Percentiles rank a stretch among this genome's conserved stretches.
Evolutionary conservation across 1,140 invertebrate genomes (phyloP).

Genomic region (Drosophila mojavensis): DNA sequence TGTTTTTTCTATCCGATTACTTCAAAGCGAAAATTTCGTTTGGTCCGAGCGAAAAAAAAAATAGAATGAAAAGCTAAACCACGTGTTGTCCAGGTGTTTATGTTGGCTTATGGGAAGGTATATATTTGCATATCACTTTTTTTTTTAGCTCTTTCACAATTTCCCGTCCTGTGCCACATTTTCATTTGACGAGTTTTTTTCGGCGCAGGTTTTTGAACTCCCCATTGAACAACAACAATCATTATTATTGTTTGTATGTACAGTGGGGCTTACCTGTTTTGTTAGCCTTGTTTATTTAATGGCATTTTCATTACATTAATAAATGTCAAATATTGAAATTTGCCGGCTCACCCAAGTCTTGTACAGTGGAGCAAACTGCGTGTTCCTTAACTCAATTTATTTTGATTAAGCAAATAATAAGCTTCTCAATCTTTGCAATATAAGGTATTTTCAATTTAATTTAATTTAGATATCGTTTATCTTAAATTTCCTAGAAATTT

Average conservation of each 20-base stretch:
- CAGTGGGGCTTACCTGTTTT: slow-evolving; percentile 62
- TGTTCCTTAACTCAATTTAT: background rate
- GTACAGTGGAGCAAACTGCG: slow-evolving; percentile 38
- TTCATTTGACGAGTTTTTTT: slow-evolving; percentile 49
- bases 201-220: slow-evolving; percentile 31
- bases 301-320: slow-evolving; percentile 79
- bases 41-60: slow-evolving; percentile 31
- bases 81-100: slow-evolving; percentile 79
- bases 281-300: slow-evolving; percentile 73
- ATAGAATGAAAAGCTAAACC: slow-evolving; percentile 42
- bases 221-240: slow-evolving; percentile 15
- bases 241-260: slow-evolving; percentile 26
- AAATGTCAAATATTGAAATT: slow-evolving; percentile 81
- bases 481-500: too few relatives aligned
- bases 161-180: slow-evolving; percentile 14
- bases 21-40: slow-evolving; percentile 66
- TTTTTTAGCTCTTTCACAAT: slow-evolving; percentile 7
- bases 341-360: slow-evolving; percentile 55
- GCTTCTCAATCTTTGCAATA: background rate
- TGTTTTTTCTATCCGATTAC: slow-evolving; percentile 34
- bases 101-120: slow-evolving; percentile 49
- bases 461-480: too few relatives aligned
- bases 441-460: background rate
- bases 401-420: background rate
- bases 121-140: background rate